Evolutionary conservation across 2,113 vertebrate species (phyloP).

Genomic region (Sylvilagus bachmani): DNA sequence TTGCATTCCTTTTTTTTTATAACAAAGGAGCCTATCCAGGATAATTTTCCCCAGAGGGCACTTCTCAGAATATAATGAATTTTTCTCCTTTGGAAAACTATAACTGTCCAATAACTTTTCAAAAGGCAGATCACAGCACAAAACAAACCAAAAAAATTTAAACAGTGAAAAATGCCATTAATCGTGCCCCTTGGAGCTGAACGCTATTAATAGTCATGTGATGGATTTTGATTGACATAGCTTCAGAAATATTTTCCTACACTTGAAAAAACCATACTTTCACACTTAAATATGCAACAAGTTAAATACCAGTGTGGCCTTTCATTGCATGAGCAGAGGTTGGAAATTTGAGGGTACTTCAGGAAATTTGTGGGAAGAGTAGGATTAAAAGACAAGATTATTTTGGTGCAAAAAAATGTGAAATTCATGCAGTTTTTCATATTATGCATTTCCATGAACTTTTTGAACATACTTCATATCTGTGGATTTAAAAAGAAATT

Average conservation of each 20-base stretch:
- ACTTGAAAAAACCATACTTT: conserved; percentile 21
- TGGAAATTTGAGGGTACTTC: neutral
- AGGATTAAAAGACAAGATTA: no score
- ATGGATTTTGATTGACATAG: conserved; percentile 20
- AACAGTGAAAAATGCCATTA: conserved; percentile 25
- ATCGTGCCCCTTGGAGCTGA: neutral
- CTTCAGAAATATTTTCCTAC: conserved; percentile 22
- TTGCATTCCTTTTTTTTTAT: neutral
- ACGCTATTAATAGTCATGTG: neutral
- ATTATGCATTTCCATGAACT: no score
- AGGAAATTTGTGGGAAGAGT: no score
- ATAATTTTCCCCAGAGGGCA: neutral
- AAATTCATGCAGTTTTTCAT: no score
- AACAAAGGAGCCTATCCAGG: neutral
- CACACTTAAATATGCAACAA: neutral
- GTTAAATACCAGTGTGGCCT: neutral
- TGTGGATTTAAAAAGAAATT: no score
- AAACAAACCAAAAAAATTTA: conserved; percentile 13
- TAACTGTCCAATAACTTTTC: neutral
- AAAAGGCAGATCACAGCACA: neutral
- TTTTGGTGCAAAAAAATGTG: no score
- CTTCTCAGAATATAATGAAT: conserved; percentile 13
- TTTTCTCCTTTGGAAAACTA: neutral
- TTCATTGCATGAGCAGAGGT: neutral
- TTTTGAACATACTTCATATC: no score